Evolutionary conservation across 2,888 invertebrate species (phyloP).

Genomic region (Sarcophaga subvicina): DNA sequence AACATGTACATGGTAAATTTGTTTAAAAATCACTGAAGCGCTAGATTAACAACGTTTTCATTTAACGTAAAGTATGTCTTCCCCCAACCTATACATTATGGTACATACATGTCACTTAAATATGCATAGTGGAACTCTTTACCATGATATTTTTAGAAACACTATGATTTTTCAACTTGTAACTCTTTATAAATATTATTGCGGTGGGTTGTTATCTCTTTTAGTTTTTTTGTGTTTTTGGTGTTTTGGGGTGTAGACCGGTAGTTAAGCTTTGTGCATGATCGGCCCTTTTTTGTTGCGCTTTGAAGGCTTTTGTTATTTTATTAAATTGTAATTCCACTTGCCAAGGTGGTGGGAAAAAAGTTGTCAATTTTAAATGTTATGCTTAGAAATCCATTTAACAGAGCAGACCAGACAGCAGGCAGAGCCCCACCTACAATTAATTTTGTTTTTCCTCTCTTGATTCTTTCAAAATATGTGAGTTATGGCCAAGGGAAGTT

Average conservation of each 20-base stretch:
- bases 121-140: slow-evolving; percentile 31
- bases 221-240: slow-evolving; percentile 9
- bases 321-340: slow-evolving; percentile 32
- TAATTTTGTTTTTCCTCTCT: neutral
- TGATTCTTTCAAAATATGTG: slow-evolving; percentile 37
- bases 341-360: slow-evolving; percentile 60
- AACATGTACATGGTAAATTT: slow-evolving; percentile 30
- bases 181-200: neutral
- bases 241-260: slow-evolving; percentile 61
- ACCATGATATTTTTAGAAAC: too few relatives aligned
- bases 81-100: neutral
- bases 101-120: slow-evolving; percentile 41
- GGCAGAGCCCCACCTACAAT: slow-evolving; percentile 56
- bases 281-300: slow-evolving; percentile 62
- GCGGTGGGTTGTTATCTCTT: neutral
- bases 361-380: slow-evolving; percentile 34
- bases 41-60: slow-evolving; percentile 38
- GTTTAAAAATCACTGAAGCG: slow-evolving; percentile 64
- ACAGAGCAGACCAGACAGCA: slow-evolving; percentile 18
- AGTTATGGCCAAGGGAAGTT: slow-evolving; percentile 71
- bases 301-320: neutral
- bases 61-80: neutral
- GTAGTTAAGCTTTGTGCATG: slow-evolving; percentile 48
- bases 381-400: slow-evolving; percentile 27
- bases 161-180: neutral